Percentiles rank a stretch among this genome's conserved stretches.
Evolutionary conservation across 2,888 invertebrate species (phyloP).

Genomic region (Tetragonula carbonaria): DNA sequence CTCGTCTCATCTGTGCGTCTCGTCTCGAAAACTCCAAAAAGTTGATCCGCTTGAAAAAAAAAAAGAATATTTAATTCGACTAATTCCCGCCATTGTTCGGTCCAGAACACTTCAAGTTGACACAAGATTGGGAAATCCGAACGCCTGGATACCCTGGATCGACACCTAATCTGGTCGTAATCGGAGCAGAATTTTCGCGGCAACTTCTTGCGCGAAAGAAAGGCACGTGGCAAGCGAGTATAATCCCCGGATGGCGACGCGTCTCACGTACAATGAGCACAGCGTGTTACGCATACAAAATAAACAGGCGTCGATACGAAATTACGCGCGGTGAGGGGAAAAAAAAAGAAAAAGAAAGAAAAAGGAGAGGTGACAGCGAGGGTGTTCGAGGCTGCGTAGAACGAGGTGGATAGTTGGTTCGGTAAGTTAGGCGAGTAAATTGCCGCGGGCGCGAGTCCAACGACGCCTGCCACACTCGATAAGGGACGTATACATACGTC

Average conservation of each 20-base stretch:
- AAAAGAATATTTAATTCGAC: too few relatives aligned
- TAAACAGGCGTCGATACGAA: constrained; percentile 62
- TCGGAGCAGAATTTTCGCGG: constrained; percentile 41
- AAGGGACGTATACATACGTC: constrained; percentile 72
- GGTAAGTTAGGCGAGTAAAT: constrained; percentile 65
- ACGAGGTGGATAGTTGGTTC: constrained; percentile 41
- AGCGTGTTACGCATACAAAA: constrained; percentile 73
- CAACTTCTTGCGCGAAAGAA: constrained; percentile 22
- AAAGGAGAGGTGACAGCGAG: background rate
- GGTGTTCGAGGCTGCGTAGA: background rate
- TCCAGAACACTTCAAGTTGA: background rate
- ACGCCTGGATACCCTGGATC: rapidly evolving
- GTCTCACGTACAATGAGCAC: constrained; percentile 76
- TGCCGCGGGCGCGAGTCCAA: constrained; percentile 58
- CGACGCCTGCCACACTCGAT: constrained; percentile 67
- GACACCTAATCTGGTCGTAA: constrained; percentile 53
- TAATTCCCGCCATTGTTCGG: background rate
- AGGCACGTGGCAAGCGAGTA: constrained; percentile 56
- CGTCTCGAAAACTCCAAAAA: too few relatives aligned
- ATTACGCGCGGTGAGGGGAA: constrained; percentile 26
- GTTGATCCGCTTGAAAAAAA: too few relatives aligned
- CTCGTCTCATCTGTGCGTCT: too few relatives aligned
- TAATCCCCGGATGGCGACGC: constrained; percentile 75
- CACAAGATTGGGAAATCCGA: background rate
- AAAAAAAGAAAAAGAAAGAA: too few relatives aligned